These are phyloP conservation scores for Phaetusa simplex DNA, from an alignment of 2,113 vertebrate species.

Conservation along the genomic window DNA sequence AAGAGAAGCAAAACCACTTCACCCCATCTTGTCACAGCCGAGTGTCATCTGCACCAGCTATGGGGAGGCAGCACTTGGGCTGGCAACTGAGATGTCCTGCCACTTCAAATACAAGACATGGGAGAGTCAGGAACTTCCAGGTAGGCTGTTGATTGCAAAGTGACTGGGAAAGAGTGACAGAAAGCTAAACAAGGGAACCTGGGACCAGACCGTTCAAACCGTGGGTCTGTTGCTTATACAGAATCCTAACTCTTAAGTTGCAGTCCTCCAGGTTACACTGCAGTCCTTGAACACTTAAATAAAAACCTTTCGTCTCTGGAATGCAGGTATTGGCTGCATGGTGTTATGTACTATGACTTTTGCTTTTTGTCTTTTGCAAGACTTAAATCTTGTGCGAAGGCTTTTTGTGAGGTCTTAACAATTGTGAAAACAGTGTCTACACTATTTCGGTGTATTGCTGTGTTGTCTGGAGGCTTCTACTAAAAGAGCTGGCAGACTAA, in stretches of 20 bases:
- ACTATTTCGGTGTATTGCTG: neutral
- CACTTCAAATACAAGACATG: neutral
- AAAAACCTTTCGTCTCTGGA: neutral
- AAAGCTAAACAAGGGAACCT: neutral
- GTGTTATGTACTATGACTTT: neutral
- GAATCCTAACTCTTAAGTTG: neutral
- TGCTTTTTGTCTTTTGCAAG: neutral
- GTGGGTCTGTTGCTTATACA: neutral
- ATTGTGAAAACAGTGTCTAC: neutral
- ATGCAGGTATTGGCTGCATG: neutral
- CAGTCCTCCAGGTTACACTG: neutral
- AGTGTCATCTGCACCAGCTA: neutral
- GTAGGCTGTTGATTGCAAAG: constrained; percentile 19
- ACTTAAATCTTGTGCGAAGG: neutral
- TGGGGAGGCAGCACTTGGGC: neutral
- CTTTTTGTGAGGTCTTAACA: neutral
- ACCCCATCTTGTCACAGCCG: neutral
- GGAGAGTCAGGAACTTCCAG: neutral
- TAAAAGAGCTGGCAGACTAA: neutral
- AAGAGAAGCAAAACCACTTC: neutral
- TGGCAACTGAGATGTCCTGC: neutral
- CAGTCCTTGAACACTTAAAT: neutral
- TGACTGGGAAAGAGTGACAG: neutral
- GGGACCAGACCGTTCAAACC: neutral
- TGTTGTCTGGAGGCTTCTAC: neutral